Conservation (phyloP, 2,888 invertebrate genomes). For the Entomobrya proxima region DNA sequence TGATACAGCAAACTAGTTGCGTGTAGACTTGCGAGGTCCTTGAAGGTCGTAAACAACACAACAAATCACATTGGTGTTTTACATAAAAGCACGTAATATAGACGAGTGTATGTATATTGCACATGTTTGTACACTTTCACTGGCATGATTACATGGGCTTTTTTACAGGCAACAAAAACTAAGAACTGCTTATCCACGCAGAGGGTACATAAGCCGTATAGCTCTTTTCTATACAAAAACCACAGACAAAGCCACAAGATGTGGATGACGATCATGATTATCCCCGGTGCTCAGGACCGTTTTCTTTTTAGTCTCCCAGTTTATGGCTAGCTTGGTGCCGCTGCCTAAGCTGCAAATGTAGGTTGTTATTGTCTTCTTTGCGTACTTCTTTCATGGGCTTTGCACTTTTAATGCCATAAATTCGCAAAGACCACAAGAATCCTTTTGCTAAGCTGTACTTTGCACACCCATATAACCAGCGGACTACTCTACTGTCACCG, state of each 20-base stretch:
- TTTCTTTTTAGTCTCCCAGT: constrained; percentile 18
- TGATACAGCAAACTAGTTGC: neutral
- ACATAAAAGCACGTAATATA: neutral
- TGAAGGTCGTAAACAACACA: constrained; percentile 45
- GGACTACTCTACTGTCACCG: neutral
- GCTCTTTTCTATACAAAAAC: neutral
- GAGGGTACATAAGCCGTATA: too few relatives aligned
- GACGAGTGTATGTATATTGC: neutral
- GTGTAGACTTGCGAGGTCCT: constrained; percentile 16
- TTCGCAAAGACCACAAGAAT: constrained; percentile 32
- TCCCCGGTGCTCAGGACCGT: constrained; percentile 7
- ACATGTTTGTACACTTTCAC: constrained; percentile 13
- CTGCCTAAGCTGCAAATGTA: neutral
- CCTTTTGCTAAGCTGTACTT: constrained; percentile 20
- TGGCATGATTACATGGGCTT: neutral
- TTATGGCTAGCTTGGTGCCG: constrained; percentile 6
- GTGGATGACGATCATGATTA: constrained; percentile 6
- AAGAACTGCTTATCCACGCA: too few relatives aligned
- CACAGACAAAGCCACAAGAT: constrained; percentile 20
- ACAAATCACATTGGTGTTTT: constrained; percentile 30
- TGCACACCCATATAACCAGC: constrained; percentile 21
- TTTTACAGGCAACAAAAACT: neutral
- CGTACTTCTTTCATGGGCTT: constrained; percentile 2
- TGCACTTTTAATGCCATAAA: constrained; percentile 35
- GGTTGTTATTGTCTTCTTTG: constrained; percentile 17